Evolutionary conservation across 1,140 invertebrate species (phyloP), one percentile per base, ranked within the genome.

Genomic region (Phthorimaea operculella): DNA sequence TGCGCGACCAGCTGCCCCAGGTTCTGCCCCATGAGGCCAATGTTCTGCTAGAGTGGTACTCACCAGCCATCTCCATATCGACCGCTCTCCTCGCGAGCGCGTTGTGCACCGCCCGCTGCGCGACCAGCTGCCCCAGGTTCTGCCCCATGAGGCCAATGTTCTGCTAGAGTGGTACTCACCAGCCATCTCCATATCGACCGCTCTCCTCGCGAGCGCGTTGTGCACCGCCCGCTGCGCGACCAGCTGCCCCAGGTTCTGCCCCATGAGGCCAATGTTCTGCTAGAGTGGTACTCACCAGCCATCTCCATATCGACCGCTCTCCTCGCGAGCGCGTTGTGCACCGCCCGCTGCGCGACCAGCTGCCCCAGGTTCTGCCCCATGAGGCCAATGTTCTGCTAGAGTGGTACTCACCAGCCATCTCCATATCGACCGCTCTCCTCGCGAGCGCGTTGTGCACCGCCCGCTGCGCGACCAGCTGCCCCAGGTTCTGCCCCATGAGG

Each of bases 231-330:
- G 51, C 44, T 79, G 76, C 12, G 79, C 74, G 54, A 74, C 71
- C 47, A 77, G 64, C 54, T 75, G 69, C 0, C 70, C 72, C 8
- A 82, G 60, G 48, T 75, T 76, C 65, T 72, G 79, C 11, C 70
- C 72, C 65, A 79, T 70, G n/a, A 76, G 62, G 0, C 64, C 63
- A 2, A 70, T 53, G 50, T 58, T 64, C 52, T 63, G 63, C n/a
- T n/a, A 45, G 7, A 36, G 34, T 7, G 34, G 12, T 8, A 57
- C 57, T 54, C n/a, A 66, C 70, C 59, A 21, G 66, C 67, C 58
- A 80, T 70, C 17, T 83, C 79, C 62, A 79, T 70, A 36, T 79
- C 76, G 7, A 73, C 68, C 4, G 72, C 68, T 10, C 76, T 51
- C 50, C 74, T 51, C 0, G 74, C 72, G 18, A 79, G 60, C 42